These are phyloP conservation scores for Strigamia transsilvanica DNA, from an alignment of 2,888 invertebrate genomes.

Conservation along the genomic window DNA sequence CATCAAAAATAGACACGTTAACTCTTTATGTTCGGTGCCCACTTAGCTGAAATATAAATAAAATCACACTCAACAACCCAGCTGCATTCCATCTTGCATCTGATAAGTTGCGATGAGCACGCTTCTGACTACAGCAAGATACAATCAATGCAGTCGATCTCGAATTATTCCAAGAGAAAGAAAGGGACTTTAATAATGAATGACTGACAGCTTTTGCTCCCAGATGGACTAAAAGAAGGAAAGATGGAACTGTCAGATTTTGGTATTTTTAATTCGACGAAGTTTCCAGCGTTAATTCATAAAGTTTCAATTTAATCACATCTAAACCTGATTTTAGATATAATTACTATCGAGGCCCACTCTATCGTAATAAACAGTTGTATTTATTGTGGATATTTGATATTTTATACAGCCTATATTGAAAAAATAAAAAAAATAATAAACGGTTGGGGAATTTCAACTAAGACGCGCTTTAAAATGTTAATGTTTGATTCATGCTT, in stretches of 20 bases:
- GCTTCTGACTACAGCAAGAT: neutral
- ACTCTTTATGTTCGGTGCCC: neutral
- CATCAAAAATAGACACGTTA: neutral
- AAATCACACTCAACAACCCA: constrained; percentile 9
- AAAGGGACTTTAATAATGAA: neutral
- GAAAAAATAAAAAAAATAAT: too few species aligned
- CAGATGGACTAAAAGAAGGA: neutral
- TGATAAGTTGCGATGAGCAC: neutral
- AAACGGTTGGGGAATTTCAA: neutral
- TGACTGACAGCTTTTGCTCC: neutral
- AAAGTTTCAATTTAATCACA: too few species aligned
- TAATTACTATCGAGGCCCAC: too few species aligned
- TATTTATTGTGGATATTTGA: too few species aligned
- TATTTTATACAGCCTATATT: too few species aligned
- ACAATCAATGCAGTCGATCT: constrained; percentile 4
- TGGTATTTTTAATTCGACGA: too few species aligned
- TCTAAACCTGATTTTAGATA: too few species aligned
- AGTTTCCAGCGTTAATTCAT: too few species aligned
- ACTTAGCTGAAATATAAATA: neutral
- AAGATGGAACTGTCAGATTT: neutral
- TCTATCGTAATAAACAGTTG: too few species aligned
- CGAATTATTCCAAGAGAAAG: neutral
- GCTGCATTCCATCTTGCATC: constrained; percentile 1
- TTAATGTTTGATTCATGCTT: neutral
- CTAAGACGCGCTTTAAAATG: neutral